Base-by-base conservation (phyloP, 64 coral and sea anemone genomes). In the Anthopleura sola region DNA sequence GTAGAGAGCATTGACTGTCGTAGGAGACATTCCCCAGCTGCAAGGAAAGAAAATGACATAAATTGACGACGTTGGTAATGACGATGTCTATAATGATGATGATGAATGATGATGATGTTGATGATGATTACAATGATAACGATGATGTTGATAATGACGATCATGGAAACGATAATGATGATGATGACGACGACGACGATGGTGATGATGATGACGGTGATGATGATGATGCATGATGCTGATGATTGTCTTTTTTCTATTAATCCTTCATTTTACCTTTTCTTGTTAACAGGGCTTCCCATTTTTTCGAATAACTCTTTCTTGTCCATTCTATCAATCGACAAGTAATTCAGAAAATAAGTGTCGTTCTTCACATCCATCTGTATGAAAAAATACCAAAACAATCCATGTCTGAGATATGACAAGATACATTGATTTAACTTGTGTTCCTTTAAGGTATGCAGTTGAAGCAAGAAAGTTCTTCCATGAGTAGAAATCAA, bases 1-100 rank as follows among this genome's bases (percentile, higher is more conserved):
- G 21, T 77, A 77, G 31, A 40, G 24, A 2, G 75, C 75, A 77
- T 77, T 77, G 75, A 77, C 37, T n/a, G 75, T 77, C 14, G 75
- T 77, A 19, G 75, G 75, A 37, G 75, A 18, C 24, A 77, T 77
- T 34, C 6, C 75, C 75, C 75, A 77, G 9, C 75, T 77, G 21
- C 11, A 77, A 77, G 23, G 18, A 40, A 24, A 77, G 31, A 77
- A 19, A 37, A 44, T 1, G 40, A 44, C 40, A 44, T 44, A 6
- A 44, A 44, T n/a, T n/a, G n/a, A n/a, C n/a, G n/a, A n/a, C n/a
- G n/a, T n/a, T n/a, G n/a, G n/a, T n/a, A n/a, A n/a, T n/a, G n/a
- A n/a, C n/a, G n/a, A n/a, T n/a, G n/a, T n/a, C 2, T 44, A 44
- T 44, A 44, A 44, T 44, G 7, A 44, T 44, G 7, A 44, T 44